These are phyloP conservation scores for Platanista minor DNA, from an alignment of 2,113 vertebrate genomes.

Conservation along the genomic window DNA sequence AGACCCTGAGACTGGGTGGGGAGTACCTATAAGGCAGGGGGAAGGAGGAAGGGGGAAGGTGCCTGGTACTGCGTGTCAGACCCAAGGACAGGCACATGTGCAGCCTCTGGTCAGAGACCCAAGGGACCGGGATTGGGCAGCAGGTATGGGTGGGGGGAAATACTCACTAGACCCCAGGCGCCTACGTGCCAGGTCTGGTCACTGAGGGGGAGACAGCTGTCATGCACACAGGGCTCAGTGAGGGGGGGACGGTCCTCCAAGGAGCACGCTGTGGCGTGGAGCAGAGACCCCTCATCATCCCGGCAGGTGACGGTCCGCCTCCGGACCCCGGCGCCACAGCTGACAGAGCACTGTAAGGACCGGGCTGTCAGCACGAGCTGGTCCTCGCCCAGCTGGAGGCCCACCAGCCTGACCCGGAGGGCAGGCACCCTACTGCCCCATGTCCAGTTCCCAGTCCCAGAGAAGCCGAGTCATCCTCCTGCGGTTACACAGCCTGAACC, in stretches of 20 bases:
- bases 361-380: not conserved
- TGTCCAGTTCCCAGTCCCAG: not conserved
- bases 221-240: slow-evolving; percentile 82
- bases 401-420: not conserved
- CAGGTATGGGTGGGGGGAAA: rapidly evolving
- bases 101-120: not conserved
- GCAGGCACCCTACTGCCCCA: not conserved
- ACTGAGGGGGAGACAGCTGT: slow-evolving; percentile 74
- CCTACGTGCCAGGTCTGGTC: slow-evolving; percentile 88
- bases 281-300: slow-evolving; percentile 75
- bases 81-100: rapidly evolving
- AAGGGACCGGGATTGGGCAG: not conserved
- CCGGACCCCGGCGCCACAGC: slow-evolving; percentile 89
- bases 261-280: slow-evolving; percentile 84
- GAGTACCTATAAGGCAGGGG: not conserved
- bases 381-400: not conserved
- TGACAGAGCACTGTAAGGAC: slow-evolving; percentile 89
- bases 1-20: not conserved
- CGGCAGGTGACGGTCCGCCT: slow-evolving; percentile 86
- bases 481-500: not conserved
- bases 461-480: not conserved
- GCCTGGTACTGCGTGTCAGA: rapidly evolving
- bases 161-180: slow-evolving; percentile 92
- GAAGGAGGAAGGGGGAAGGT: too few relatives aligned
- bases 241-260: slow-evolving; percentile 76